Evolutionary conservation across 1,140 invertebrate species (phyloP).

Genomic region (Macrocentrus cingulum): DNA sequence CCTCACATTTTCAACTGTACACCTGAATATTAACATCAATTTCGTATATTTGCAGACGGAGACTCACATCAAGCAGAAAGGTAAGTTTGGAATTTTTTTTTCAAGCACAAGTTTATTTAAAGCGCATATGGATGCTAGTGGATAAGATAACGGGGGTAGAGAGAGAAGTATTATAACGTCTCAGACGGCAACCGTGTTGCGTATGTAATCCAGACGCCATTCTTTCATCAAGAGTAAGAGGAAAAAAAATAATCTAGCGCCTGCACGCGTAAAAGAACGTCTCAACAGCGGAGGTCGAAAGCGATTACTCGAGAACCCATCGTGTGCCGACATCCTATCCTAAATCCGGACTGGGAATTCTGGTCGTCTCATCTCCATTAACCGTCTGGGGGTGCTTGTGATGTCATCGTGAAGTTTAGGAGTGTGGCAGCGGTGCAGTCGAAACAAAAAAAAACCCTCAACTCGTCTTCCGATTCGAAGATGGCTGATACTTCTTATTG

Average conservation of each 20-base stretch:
- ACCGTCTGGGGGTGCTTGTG: neutral
- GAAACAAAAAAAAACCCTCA: neutral
- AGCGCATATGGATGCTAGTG: neutral
- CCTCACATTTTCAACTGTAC: conserved; percentile 7
- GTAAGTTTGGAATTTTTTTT: conserved; percentile 43
- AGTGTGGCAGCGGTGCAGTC: neutral
- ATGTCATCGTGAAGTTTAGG: conserved; percentile 5
- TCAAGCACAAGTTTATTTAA: conserved; percentile 1
- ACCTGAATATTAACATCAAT: conserved; percentile 7
- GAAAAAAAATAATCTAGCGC: neutral
- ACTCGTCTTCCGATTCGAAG: conserved; percentile 15
- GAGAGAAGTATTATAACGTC: neutral
- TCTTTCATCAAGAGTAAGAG: conserved; percentile 13
- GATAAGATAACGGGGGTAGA: neutral
- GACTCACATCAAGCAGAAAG: conserved; percentile 50
- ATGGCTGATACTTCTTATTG: conserved; percentile 7
- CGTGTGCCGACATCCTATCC: conserved; percentile 14
- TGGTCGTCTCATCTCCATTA: conserved; percentile 13
- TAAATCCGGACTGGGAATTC: conserved; percentile 1
- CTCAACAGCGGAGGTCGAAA: conserved; percentile 14
- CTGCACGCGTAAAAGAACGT: conserved; percentile 17
- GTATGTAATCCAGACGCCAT: conserved; percentile 16
- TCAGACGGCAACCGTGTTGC: conserved; percentile 14
- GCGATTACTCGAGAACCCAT: conserved; percentile 9
- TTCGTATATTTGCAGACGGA: conserved; percentile 41